Base-by-base conservation (phyloP, 2,888 invertebrate species). In the Polyploca ridens region DNA sequence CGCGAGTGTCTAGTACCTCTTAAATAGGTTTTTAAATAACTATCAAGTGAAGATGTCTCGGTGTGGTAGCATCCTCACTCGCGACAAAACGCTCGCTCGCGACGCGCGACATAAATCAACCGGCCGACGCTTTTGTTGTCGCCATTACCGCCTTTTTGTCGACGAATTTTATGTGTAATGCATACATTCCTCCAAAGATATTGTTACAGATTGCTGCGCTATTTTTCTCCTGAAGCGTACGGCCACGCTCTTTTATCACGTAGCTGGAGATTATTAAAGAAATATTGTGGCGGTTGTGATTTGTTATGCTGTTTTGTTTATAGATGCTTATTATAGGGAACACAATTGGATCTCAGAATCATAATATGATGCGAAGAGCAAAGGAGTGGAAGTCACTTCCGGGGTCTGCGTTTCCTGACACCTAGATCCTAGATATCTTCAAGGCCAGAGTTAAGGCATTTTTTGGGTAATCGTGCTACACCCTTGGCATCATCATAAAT, bases 101-200 rank as follows among this genome's bases (percentile, higher is more conserved):
- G 57, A 27, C 62, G 38, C 67, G 64, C 70, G 63, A 66, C 63
- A 69, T 72, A 65, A 69, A 72, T 72, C 70, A 69, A 59, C 19
- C 64, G 54, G 64, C 59, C 61, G 61, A 38, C 75, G 75, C 78
- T 79, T 54, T 54, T 54, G 54, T 79, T 81, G 82, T 84, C 76
- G 80, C 82, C 80, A 81, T 82, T 78, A 81, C 78, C 79, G 81
- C 78, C 74, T 86, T 85, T 82, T 84, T 84, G 84, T 83, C 78
- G 81, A 75, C 70, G 75, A 68, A 70, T 73, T 73, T 81, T 77
- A 79, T 77, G 65, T 72, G 78, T 81, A 75, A 78, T 74, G 76
- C 54, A 54, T 72, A 79, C 71, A 75, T 82, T 76, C 77, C 75
- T 73, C 75, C 72, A 77, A 78, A 81, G 81, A 77, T 83, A 84